A percentile compares a stretch with the other conserved stretches of the same genome.
Conservation (phyloP, 2,888 invertebrate species). For the Lapara coniferarum region DNA sequence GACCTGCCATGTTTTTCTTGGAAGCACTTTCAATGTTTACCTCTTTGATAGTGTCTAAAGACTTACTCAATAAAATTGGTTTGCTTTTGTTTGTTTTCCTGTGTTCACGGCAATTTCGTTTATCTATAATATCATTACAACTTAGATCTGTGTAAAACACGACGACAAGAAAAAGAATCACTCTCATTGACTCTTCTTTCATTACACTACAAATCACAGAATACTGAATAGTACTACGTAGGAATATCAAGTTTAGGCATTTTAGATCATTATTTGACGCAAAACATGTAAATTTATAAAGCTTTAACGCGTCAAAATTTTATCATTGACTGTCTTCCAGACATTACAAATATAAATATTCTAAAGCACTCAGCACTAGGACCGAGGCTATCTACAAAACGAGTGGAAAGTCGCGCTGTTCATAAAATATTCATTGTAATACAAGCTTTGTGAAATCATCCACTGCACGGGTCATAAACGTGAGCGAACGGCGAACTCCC, state of each 20-base stretch:
- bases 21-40: not conserved
- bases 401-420: conserved; percentile 13
- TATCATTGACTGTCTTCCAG: not conserved
- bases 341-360: not conserved
- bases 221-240: too few species aligned
- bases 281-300: too few species aligned
- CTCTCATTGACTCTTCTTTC: too few species aligned
- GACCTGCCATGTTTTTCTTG: not conserved
- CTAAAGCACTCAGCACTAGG: not conserved
- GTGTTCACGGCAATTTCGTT: too few species aligned
- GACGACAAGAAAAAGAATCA: too few species aligned
- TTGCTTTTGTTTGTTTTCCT: not conserved
- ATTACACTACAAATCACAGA: too few species aligned
- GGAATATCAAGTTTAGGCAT: too few species aligned
- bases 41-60: not conserved
- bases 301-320: not conserved
- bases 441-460: conserved; percentile 23
- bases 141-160: too few species aligned
- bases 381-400: not conserved
- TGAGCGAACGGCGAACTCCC: conserved; percentile 32
- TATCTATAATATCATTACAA: too few species aligned
- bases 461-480: conserved; percentile 35
- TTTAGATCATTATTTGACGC: too few species aligned
- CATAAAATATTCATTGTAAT: conserved; percentile 27
- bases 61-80: not conserved